Base-by-base conservation (phyloP, 2,888 invertebrate genomes). In the Galerucella nymphaeae region DNA sequence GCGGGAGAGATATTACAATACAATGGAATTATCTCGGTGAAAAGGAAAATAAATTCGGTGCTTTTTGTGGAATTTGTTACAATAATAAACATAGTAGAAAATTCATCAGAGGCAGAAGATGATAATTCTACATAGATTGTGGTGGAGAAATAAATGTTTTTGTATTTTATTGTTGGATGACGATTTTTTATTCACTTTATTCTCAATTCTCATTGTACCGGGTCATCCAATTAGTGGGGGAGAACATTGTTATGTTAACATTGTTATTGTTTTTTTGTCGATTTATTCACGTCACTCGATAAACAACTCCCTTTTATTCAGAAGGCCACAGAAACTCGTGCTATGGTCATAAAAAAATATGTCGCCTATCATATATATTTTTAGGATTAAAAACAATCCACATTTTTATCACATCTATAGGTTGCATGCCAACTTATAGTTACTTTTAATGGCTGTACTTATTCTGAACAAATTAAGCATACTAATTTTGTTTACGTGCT, bases 381-480 rank as follows among this genome's bases (percentile, higher is more conserved):
- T 63, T 63, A 41, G 13, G 16, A 18, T 9, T n/a, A 63, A 63
- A 63, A 53, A 53, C 62, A 16, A 45, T 63, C 20, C 45, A 63
- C 42, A 63, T 63, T 63, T 41, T 63, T 63, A 42, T 45, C 18
- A 63, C 18, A 10, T 18, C 62, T 63, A 18, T 63, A 45, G 38
- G 42, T n/a, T 63, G 20, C 62, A 41, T 61, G 61, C 14, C 16
- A 45, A 63, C n/a, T 45, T 45, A 42, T 63, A 42, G 62, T 63
- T 63, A 63, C n/a, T 45, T 63, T 45, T 63, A 63, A 63, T 45
- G 20, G 30, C 62, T 5, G 10, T 30, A 58, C 20, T 14, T 23
- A 23, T 58, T 30, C 8, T 30, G n/a, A 38, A 58, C 30, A n/a
- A 58, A 30, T 30, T 23, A 20, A 38, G 23, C 38, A 58, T 58